phyloP scores from a whole-genome alignment of 2,888 invertebrate species.

The Diaprepes abbreviatus region DNA sequence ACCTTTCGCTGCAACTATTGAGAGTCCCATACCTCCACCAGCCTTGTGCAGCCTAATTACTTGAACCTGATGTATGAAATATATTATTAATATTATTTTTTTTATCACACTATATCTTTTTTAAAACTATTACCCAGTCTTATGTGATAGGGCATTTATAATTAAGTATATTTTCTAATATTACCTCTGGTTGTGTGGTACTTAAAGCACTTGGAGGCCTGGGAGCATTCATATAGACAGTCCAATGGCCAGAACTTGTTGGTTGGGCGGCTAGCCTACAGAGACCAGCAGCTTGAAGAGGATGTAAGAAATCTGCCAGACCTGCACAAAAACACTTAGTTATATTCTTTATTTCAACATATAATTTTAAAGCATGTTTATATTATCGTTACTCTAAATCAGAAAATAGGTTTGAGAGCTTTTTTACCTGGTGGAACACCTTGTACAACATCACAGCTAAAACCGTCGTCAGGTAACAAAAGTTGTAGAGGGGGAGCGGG shows the following conservation, averaged over 20 bases:
- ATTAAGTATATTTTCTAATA: too few relatives aligned
- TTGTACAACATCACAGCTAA: constrained; percentile 88
- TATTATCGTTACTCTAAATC: too few relatives aligned
- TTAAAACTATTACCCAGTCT: too few relatives aligned
- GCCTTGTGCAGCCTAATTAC: constrained; percentile 93
- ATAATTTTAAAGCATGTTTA: too few relatives aligned
- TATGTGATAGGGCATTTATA: too few relatives aligned
- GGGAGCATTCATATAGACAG: constrained; percentile 85
- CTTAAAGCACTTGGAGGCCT: constrained; percentile 66
- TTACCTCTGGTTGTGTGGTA: constrained; percentile 66
- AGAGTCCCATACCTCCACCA: constrained; percentile 96
- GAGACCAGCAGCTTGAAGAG: constrained; percentile 86
- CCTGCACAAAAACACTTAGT: constrained; percentile 65
- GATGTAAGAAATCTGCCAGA: constrained; percentile 87
- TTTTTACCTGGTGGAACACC: constrained; percentile 91
- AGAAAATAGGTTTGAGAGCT: too few relatives aligned
- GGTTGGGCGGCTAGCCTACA: constrained; percentile 93
- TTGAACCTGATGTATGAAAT: constrained; percentile 70
- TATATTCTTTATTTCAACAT: too few relatives aligned
- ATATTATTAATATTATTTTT: constrained; percentile 16
- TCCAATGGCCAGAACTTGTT: constrained; percentile 94
- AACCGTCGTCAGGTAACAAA: constrained; percentile 95
- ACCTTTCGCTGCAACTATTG: constrained; percentile 96
- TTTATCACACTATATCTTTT: too few relatives aligned
- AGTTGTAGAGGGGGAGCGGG: constrained; percentile 91